A percentile compares a stretch with the other conserved stretches of the same genome.
Evolutionary conservation across 2,113 vertebrate species (phyloP).

Genomic region (Microcebus murinus): DNA sequence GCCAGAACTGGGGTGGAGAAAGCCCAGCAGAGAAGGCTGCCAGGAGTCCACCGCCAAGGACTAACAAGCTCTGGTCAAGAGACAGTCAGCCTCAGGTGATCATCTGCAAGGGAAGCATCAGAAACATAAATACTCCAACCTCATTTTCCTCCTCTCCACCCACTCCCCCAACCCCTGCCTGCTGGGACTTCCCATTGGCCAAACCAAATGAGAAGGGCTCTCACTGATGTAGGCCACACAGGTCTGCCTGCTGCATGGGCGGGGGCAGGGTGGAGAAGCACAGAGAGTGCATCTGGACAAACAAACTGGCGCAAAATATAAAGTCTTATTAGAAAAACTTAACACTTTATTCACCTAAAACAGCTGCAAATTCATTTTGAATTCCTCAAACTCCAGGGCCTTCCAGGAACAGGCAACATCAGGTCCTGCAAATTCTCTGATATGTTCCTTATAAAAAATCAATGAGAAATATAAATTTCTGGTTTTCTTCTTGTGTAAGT

Average conservation of each 20-base stretch:
- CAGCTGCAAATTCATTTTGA: not conserved
- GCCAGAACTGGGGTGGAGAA: not conserved
- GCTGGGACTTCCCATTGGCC: not conserved
- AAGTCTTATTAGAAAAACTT: not conserved
- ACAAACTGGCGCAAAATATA: not conserved
- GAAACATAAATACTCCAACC: not conserved
- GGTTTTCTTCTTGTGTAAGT: not conserved
- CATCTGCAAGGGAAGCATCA: not conserved
- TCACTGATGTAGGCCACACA: fast-evolving
- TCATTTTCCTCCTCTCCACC: not conserved
- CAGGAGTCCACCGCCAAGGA: not conserved
- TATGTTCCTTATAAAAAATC: not conserved
- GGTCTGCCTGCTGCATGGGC: not conserved
- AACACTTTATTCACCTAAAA: conserved; percentile 4
- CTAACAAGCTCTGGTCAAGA: not conserved
- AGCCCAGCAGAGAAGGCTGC: not conserved
- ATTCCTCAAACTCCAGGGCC: not conserved
- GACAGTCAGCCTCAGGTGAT: not conserved
- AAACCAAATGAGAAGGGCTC: not conserved
- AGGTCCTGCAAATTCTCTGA: not conserved
- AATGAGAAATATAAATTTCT: not conserved
- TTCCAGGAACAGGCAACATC: not conserved
- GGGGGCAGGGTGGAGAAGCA: not conserved
- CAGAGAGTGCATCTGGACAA: not conserved
- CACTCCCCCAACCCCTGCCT: too few species aligned